Evolutionary conservation across 2,888 invertebrate species (phyloP), one percentile per base, ranked within the genome.

Genomic region (Formica aserva): DNA sequence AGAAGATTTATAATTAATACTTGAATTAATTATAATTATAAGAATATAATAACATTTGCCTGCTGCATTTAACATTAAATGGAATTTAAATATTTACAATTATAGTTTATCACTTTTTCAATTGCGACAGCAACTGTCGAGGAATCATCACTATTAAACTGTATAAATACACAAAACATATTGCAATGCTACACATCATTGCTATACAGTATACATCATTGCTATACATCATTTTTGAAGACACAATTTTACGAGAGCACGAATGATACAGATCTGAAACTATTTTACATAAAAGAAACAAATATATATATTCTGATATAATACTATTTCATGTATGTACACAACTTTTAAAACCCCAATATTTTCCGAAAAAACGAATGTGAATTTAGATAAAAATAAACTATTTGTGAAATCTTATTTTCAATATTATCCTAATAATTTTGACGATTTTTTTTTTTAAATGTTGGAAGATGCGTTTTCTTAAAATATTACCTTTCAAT

Each of bases 201-300:
- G 38, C 11, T 38, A 38, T 38, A 38, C 4, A n/a, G 22, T 67
- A 85, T 22, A 32, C 32, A 48, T 72, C 52, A 48, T 72, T 48
- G 38, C 11, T 38, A 38, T 38, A 38, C 4, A n/a, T 48, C 1
- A 48, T 48, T 74, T 35, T 82, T 41, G 35, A 3, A 65, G 41
- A 32, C 22, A 63, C 45, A 84, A 67, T 63, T 86, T 82, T 77
- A 77, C 32, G 57, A 60, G 71, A 80, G n/a, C 83, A 86, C 63
- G 69, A 77, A 82, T 22, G 8, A 74, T 63, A 32, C 69, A 78
- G 71, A 76, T 80, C 65, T 72, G 81, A 85, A 67, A 75, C 80
- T 90, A 90, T 90, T 90, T 90, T 90, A 84, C 84, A 74, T 86
- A 75, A 78, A 90, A 85, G 55, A 80, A 66, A 63, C 63, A 80